Conservation (phyloP, 64 coral and sea anemone genomes). For the Anthopleura sola region DNA sequence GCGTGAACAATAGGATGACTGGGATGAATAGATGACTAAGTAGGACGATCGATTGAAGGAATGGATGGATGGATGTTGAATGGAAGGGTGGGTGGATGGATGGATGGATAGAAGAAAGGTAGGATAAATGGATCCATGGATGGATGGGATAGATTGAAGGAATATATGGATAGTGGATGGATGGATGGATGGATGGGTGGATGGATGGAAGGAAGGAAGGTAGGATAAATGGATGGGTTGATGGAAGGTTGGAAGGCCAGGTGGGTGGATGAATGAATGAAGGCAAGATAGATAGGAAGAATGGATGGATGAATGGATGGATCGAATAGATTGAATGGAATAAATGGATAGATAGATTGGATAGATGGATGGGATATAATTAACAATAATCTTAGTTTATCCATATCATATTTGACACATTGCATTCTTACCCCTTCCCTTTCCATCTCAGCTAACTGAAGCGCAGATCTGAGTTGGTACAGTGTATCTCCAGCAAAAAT, state of each 20-base stretch:
- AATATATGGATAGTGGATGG: too few species aligned
- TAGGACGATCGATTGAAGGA: not conserved
- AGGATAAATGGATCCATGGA: not conserved
- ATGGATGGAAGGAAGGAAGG: too few species aligned
- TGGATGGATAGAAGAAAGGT: too few species aligned
- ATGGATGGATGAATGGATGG: too few species aligned
- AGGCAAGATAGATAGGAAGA: too few species aligned
- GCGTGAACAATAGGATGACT: not conserved
- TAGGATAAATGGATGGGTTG: too few species aligned
- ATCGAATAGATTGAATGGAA: too few species aligned
- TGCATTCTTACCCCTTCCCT: conserved; percentile 62
- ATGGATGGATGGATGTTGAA: not conserved
- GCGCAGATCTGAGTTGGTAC: conserved; percentile 82
- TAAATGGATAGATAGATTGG: too few species aligned
- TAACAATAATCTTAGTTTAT: not conserved
- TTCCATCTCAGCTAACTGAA: conserved; percentile 91
- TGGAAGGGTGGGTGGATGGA: too few species aligned
- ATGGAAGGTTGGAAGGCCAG: too few species aligned
- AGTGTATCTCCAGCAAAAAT: conserved; percentile 93
- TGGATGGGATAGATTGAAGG: not conserved
- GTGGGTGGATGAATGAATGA: not conserved
- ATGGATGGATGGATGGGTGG: too few species aligned
- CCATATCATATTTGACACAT: not conserved
- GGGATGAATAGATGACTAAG: not conserved
- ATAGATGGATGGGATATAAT: not conserved